Evolutionary conservation across 2,888 invertebrate species (phyloP).

Genomic region (Nymphalis polychloros): DNA sequence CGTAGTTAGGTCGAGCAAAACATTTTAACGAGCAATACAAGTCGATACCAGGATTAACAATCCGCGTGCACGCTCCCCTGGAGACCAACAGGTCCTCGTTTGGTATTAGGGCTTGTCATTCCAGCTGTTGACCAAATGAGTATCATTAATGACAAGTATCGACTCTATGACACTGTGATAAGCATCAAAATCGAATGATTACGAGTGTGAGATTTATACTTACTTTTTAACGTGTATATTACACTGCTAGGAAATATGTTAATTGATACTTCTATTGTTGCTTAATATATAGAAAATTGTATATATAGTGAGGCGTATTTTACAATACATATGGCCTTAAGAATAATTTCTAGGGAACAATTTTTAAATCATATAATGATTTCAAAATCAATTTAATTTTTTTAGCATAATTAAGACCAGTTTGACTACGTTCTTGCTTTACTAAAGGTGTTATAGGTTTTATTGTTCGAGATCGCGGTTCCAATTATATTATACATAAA

Average conservation of each 20-base stretch:
- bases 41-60: slow-evolving; percentile 38
- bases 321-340: too few species aligned
- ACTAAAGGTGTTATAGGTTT: too few species aligned
- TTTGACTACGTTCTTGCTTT: too few species aligned
- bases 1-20: slow-evolving; percentile 43
- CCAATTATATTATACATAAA: too few species aligned
- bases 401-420: too few species aligned
- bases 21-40: slow-evolving; percentile 45
- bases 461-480: too few species aligned
- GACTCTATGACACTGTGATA: not conserved
- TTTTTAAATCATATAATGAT: too few species aligned
- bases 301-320: too few species aligned
- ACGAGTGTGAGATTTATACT: not conserved
- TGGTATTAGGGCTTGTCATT: slow-evolving; percentile 38
- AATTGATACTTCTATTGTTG: not conserved
- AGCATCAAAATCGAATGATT: slow-evolving; percentile 2
- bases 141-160: slow-evolving; percentile 25
- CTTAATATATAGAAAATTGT: too few species aligned
- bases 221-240: not conserved
- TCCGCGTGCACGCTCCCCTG: slow-evolving; percentile 35
- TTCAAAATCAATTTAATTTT: too few species aligned
- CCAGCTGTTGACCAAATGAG: slow-evolving; percentile 45
- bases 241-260: not conserved
- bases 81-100: slow-evolving; percentile 40
- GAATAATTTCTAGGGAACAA: too few species aligned